phyloP scores from a whole-genome alignment of 2,113 vertebrate species.

The Scopus umbretta region DNA sequence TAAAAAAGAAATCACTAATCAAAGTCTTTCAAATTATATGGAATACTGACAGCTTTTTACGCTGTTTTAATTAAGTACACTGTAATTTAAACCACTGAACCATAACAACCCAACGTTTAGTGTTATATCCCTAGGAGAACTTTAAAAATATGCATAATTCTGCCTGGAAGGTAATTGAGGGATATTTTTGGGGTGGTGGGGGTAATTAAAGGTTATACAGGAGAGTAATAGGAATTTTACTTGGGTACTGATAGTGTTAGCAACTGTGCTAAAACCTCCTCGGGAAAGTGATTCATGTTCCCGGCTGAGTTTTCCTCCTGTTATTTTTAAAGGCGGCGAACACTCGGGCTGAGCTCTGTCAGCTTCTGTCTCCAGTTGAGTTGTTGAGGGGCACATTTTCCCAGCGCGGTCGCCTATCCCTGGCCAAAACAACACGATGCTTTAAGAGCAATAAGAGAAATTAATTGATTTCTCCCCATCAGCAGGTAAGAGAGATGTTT shows the following conservation, averaged over 20 bases:
- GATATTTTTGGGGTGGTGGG: conserved; percentile 64
- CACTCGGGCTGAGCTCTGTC: conserved; percentile 40
- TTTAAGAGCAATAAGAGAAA: conserved; percentile 61
- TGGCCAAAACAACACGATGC: conserved; percentile 66
- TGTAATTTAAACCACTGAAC: conserved; percentile 68
- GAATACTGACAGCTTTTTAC: conserved; percentile 64
- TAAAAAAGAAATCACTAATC: conserved; percentile 24
- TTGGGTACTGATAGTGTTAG: conserved; percentile 39
- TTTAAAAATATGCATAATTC: conserved; percentile 69
- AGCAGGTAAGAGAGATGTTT: neutral
- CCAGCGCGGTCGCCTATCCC: conserved; percentile 2
- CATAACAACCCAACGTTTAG: conserved; percentile 64
- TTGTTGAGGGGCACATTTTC: conserved; percentile 32
- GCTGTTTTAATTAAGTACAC: conserved; percentile 69
- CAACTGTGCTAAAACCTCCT: conserved; percentile 55
- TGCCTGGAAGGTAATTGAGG: conserved; percentile 56
- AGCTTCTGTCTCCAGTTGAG: conserved; percentile 6
- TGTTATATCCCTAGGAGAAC: conserved; percentile 67
- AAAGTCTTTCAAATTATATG: conserved; percentile 44
- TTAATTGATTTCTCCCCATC: conserved; percentile 71
- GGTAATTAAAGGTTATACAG: conserved; percentile 68
- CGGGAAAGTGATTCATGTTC: conserved; percentile 15
- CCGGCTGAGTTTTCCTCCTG: neutral
- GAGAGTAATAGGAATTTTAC: conserved; percentile 51
- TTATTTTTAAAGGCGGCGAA: neutral